These are phyloP conservation scores for Paramisgurnus dabryanus DNA, from an alignment of 2,113 vertebrate genomes.

Conservation along the genomic window DNA sequence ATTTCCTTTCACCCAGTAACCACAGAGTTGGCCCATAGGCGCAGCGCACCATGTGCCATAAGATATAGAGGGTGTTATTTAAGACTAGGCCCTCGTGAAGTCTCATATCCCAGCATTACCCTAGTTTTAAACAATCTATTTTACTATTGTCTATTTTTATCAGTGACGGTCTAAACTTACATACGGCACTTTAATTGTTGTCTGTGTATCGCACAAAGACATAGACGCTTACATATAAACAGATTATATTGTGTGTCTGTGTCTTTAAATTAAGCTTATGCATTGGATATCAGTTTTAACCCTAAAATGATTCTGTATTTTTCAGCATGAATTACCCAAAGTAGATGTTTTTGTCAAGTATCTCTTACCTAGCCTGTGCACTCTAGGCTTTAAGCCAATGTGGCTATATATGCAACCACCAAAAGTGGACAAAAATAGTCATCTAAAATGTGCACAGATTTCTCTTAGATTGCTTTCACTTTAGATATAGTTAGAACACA, in stretches of 20 bases:
- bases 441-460: constrained; percentile 19
- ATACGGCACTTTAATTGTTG: constrained; percentile 40
- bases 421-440: not conserved
- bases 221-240: constrained; percentile 30
- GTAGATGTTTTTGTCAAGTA: not conserved
- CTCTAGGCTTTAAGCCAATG: constrained; percentile 8
- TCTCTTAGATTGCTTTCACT: constrained; percentile 32
- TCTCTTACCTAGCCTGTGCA: constrained; percentile 13
- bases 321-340: not conserved
- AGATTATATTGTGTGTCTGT: constrained; percentile 22
- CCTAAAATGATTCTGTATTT: not conserved
- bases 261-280: not conserved
- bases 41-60: constrained; percentile 25
- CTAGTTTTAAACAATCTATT: constrained; percentile 21
- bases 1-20: constrained; percentile 30
- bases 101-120: constrained; percentile 20
- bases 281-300: constrained; percentile 3
- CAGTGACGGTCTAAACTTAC: constrained; percentile 8
- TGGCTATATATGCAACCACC: constrained; percentile 11
- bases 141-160: constrained; percentile 24
- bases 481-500: constrained; percentile 29
- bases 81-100: not conserved
- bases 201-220: constrained; percentile 33
- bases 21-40: constrained; percentile 23
- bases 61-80: constrained; percentile 19